A percentile compares a stretch with the other conserved stretches of the same genome.
phyloP scores from a whole-genome alignment of 2,888 invertebrate species.

The Cerastis rubricosa region DNA sequence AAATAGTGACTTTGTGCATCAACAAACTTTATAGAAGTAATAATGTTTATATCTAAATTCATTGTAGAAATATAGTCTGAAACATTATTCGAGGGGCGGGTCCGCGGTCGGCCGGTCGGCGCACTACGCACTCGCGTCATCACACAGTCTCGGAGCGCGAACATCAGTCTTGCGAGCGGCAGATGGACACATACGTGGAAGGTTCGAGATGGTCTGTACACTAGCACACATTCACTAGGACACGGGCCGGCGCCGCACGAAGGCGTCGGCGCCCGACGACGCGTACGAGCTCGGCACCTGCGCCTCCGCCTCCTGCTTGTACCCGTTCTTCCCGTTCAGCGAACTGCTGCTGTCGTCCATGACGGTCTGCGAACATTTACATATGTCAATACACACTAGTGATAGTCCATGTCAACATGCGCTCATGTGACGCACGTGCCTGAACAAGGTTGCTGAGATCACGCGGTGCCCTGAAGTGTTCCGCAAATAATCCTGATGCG shows the following conservation, averaged over 20 bases:
- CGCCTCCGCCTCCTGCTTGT: slow-evolving; percentile 86
- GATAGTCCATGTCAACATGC: slow-evolving; percentile 44
- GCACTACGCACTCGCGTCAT: slow-evolving; percentile 44
- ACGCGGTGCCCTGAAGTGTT: slow-evolving; percentile 51
- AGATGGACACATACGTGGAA: slow-evolving; percentile 61
- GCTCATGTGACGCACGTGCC: slow-evolving; percentile 36
- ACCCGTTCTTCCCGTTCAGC: slow-evolving; percentile 83
- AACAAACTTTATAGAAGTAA: slow-evolving; percentile 69
- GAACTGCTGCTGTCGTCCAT: slow-evolving; percentile 85
- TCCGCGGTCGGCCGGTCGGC: slow-evolving; percentile 23
- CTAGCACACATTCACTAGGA: slow-evolving; percentile 73
- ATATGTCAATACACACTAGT: slow-evolving; percentile 33
- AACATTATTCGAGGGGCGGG: slow-evolving; percentile 47
- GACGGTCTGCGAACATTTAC: slow-evolving; percentile 91
- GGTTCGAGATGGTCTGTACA: slow-evolving; percentile 63
- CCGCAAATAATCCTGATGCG: slow-evolving; percentile 56
- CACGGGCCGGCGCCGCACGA: slow-evolving; percentile 83
- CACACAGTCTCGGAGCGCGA: slow-evolving; percentile 48
- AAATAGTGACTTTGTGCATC: slow-evolving; percentile 82
- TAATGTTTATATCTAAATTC: slow-evolving; percentile 63
- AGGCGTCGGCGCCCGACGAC: slow-evolving; percentile 86
- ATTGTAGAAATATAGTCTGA: slow-evolving; percentile 66
- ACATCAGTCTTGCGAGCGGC: slow-evolving; percentile 60
- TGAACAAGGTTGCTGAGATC: slow-evolving; percentile 35
- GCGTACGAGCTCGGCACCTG: slow-evolving; percentile 86